Base-by-base conservation (phyloP, 1,140 invertebrate species). In the Drosophila sucinea region DNA sequence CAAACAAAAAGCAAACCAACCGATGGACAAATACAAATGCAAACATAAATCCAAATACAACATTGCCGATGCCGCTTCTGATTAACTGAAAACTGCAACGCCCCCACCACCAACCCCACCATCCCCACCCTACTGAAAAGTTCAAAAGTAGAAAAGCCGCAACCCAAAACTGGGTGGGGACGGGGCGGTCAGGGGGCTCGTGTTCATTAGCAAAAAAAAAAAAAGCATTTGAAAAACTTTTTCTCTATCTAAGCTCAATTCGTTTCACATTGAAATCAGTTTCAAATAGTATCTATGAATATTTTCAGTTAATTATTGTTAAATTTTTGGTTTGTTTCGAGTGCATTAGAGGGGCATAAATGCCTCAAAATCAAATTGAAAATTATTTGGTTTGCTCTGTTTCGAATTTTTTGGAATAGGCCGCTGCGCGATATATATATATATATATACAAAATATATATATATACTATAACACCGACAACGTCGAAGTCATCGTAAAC, bases 71-170 rank as follows among this genome's bases (percentile, higher is more conserved):
- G 8, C 33, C 29, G 27, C 35, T 29, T 47, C 30, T 40, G 51
- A 17, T 40, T 38, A 47, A 68, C 32, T 25, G 2, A 33, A 58
- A 33, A 38, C 32, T 35, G 17, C 56, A 8, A 60, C 71, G 55
- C 60, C 41, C 27, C 41, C 64, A 54, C 41, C 40, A 33, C 67
- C 60, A 47, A 27, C 44, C 32, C 57, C 68, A 56, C 60, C 41
- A 27, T 27, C 40, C 38, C 17, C 54, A 33, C 35, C 60, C 0
- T n/a, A 41, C 40, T 41, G 8, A 47, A 70, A 73, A 86, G 83
- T 86, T 86, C 72, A 86, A 85, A 87, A 77, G 72, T 76, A 41
- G 63, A 82, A 82, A 86, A 58, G 79, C 79, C 82, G 82, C 82
- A 30, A 29, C 23, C 51, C 29, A 67, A 60, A 57, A 23, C 35